Conservation (phyloP, 2,888 invertebrate genomes). For the Cryptocephalus moraei region DNA sequence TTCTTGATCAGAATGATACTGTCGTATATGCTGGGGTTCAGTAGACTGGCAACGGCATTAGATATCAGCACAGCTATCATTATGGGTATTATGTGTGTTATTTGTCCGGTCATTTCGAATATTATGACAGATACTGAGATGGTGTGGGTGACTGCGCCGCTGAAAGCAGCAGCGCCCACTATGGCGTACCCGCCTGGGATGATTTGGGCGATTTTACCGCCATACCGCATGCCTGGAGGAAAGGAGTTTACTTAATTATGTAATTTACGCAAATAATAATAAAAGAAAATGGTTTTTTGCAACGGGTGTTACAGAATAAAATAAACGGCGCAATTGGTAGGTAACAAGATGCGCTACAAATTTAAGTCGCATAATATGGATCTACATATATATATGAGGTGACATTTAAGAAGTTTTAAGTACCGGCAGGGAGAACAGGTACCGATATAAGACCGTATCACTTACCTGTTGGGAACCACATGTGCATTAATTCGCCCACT, state of each 20-base stretch:
- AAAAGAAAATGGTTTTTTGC: no score
- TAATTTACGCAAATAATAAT: no score
- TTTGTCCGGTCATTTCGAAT: slow-evolving; percentile 98
- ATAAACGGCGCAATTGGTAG: no score
- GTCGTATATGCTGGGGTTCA: slow-evolving; percentile 97
- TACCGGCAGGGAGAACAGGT: no score
- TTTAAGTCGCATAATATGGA: no score
- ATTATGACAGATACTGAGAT: slow-evolving; percentile 97
- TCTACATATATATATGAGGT: no score
- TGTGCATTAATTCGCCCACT: slow-evolving; percentile 87
- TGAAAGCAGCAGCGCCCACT: slow-evolving; percentile 91
- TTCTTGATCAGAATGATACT: slow-evolving; percentile 97
- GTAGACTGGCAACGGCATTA: slow-evolving; percentile 86
- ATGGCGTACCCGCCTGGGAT: slow-evolving; percentile 95
- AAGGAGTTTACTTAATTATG: no score
- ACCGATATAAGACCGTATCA: neutral
- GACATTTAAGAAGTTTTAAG: no score
- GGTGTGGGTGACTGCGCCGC: slow-evolving; percentile 95
- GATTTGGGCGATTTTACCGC: slow-evolving; percentile 75
- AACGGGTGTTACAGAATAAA: no score
- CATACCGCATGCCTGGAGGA: slow-evolving; percentile 70
- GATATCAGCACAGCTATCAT: slow-evolving; percentile 95
- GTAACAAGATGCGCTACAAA: no score
- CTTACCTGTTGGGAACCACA: slow-evolving; percentile 67
- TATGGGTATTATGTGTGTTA: slow-evolving; percentile 90